Base-by-base conservation (phyloP, 2,888 invertebrate genomes). In the Arctia plantaginis region DNA sequence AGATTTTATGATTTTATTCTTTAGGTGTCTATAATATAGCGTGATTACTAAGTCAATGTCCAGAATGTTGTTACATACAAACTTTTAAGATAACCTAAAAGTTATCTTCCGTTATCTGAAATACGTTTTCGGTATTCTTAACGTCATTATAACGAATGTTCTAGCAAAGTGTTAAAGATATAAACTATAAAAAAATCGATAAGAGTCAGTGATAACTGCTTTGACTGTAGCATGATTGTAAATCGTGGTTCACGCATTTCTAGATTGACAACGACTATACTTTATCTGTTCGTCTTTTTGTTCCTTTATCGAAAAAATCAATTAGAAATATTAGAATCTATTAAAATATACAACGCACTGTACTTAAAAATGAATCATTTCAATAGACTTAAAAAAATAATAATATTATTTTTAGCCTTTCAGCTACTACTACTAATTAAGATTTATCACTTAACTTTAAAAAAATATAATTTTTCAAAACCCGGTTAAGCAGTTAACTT, bases 31-130 rank as follows among this genome's bases (percentile, higher is more conserved):
- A 59, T 30, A 30, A 62, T 62, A 59, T 59, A 15, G 62, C 30
- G 62, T 18, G 30, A 62, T 62, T 62, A 62, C 30, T 62, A 30
- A 62, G 62, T 62, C 18, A 62, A 62, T 62, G 62, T 62, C 62
- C 62, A 62, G 27, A 30, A 62, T 62, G 27, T 62, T 62, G 62
- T 62, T 18, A 62, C 30, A 30, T 30, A 44, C 20, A 62, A 35
- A 72, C 64, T 62, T 62, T 62, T 62, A 30, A 30, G 67, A 67
- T 67, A 67, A 67, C 67, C 67, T 67, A 44, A 20, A 2, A 67
- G 66, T 41, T 66, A 66, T 66, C 66, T 39, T 27, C 30, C 30
- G 30, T 67, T 44, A 67, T 67, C 67, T 44, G n/a, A 10, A 47
- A 27, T 27, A 27, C 44, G 44, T 67, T 41, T 67, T 67, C 47